phyloP scores from a whole-genome alignment of 2,113 vertebrate species.

The Catharus bicknelli region DNA sequence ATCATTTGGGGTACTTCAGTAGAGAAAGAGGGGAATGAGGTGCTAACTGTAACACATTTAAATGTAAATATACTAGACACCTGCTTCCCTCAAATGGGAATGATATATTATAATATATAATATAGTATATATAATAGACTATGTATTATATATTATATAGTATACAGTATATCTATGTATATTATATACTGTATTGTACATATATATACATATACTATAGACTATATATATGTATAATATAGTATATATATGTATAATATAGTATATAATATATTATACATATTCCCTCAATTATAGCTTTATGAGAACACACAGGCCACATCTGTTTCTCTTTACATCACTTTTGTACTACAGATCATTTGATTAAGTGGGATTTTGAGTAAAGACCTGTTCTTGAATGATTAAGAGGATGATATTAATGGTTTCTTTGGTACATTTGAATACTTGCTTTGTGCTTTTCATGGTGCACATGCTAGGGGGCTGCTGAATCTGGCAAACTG shows the following conservation, averaged over 20 bases:
- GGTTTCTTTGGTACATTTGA: background rate
- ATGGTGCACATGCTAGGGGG: background rate
- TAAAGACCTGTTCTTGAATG: background rate
- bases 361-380: background rate
- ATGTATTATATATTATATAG: no score
- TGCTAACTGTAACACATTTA: background rate
- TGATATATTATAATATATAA: background rate
- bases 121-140: no score
- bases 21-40: background rate
- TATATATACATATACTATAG: no score
- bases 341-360: background rate
- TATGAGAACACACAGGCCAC: background rate
- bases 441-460: background rate
- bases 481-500: background rate
- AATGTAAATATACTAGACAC: background rate
- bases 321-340: background rate
- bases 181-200: no score
- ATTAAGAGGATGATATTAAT: background rate
- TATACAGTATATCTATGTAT: no score
- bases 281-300: background rate
- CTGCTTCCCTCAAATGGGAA: background rate
- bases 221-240: no score
- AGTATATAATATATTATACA: no score
- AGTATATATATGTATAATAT: no score
- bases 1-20: background rate